phyloP scores from a whole-genome alignment of 2,797 vertebrate species.

The Clamator glandarius region DNA sequence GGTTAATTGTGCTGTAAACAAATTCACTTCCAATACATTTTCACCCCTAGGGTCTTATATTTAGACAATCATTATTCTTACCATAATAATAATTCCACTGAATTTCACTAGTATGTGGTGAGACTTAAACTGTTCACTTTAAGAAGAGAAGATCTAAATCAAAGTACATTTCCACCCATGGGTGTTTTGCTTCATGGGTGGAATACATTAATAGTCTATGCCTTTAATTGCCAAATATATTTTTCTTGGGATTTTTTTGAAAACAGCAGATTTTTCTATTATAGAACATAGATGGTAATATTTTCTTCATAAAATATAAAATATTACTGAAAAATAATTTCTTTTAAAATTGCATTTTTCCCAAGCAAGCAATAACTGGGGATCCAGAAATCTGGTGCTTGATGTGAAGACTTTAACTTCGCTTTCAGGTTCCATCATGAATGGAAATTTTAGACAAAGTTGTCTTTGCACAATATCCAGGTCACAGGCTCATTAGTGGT shows the following conservation, averaged over 20 bases:
- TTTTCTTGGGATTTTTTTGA: background rate
- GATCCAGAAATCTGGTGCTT: background rate
- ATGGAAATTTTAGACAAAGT: background rate
- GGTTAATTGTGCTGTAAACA: constrained; percentile 66
- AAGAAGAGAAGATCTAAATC: constrained; percentile 16
- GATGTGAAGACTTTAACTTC: background rate
- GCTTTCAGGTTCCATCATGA: background rate
- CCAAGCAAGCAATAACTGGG: background rate
- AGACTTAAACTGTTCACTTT: background rate
- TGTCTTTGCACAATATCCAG: background rate
- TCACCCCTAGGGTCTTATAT: background rate
- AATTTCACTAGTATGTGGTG: constrained; percentile 8
- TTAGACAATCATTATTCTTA: constrained; percentile 19
- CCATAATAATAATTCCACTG: background rate
- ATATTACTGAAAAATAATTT: background rate
- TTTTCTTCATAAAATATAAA: background rate
- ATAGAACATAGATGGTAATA: background rate
- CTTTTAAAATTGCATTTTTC: background rate
- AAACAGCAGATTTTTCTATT: background rate
- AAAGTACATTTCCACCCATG: constrained; percentile 1
- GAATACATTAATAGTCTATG: background rate
- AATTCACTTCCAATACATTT: constrained; percentile 25
- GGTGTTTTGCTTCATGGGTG: background rate
- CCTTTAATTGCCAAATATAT: background rate
- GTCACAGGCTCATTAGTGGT: background rate